These are phyloP conservation scores for Zaprionus camerounensis DNA, from an alignment of 1,140 invertebrate species.

Conservation along the genomic window DNA sequence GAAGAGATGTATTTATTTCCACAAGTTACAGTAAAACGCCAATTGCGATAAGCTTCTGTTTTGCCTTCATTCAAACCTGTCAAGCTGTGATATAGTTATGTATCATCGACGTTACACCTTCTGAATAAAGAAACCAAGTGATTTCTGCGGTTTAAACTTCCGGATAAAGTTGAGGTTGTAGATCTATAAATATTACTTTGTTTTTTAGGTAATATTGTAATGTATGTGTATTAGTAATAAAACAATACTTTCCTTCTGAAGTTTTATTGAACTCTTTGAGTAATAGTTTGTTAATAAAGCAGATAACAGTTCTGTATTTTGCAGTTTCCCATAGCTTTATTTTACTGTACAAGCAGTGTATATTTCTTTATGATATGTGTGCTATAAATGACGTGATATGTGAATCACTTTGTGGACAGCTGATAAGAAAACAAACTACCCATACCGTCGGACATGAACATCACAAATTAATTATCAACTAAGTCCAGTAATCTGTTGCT, in stretches of 20 bases:
- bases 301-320: background rate
- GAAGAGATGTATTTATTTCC: too few species aligned
- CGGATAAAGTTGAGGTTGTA: background rate
- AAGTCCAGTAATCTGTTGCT: slow-evolving; percentile 23
- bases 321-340: background rate
- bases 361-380: background rate
- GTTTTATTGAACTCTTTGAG: background rate
- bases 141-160: background rate
- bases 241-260: background rate
- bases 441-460: slow-evolving; percentile 6
- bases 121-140: background rate
- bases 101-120: background rate
- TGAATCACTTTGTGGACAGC: slow-evolving; percentile 20
- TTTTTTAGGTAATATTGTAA: too few species aligned
- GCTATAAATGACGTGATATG: slow-evolving; percentile 10
- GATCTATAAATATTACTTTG: too few species aligned
- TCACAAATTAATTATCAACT: slow-evolving; percentile 33
- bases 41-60: too few species aligned
- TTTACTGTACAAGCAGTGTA: background rate
- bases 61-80: background rate
- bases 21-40: too few species aligned
- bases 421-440: slow-evolving; percentile 29
- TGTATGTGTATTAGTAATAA: too few species aligned
- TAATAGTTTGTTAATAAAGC: background rate
- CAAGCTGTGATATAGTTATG: background rate